These are phyloP conservation scores for Atherinomorus stipes DNA, from an alignment of 2,113 vertebrate species.

Conservation along the genomic window DNA sequence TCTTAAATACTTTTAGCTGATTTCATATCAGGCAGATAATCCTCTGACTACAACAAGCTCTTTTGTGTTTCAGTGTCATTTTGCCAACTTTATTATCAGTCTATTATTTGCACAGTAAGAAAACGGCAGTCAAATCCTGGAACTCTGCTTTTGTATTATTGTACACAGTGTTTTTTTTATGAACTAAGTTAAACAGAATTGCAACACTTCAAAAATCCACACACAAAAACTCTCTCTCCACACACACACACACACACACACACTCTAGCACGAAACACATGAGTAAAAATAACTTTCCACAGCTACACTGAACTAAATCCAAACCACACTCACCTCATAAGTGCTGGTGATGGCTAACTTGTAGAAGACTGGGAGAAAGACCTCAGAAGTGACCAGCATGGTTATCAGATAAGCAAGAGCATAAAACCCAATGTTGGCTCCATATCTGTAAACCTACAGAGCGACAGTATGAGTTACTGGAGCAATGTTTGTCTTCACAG, in stretches of 20 bases:
- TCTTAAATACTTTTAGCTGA: too few relatives aligned
- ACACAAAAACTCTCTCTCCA: too few relatives aligned
- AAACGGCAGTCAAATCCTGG: neutral
- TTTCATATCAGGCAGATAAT: neutral
- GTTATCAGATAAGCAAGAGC: slow-evolving; percentile 84
- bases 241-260: neutral
- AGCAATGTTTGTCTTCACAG: too few relatives aligned
- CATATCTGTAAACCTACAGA: slow-evolving; percentile 87
- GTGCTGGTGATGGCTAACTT: slow-evolving; percentile 92
- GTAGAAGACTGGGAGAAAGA: slow-evolving; percentile 96
- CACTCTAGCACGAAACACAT: too few relatives aligned
- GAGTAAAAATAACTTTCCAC: too few relatives aligned
- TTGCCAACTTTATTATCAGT: neutral
- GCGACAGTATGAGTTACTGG: neutral
- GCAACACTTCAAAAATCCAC: neutral
- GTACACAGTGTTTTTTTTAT: neutral
- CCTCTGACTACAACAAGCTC: neutral
- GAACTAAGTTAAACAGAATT: neutral
- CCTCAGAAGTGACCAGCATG: slow-evolving; percentile 87
- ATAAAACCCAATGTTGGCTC: slow-evolving; percentile 84
- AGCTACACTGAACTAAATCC: too few relatives aligned
- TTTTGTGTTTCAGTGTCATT: neutral
- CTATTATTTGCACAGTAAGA: slow-evolving; percentile 2
- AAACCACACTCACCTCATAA: slow-evolving; percentile 71
- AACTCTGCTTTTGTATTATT: neutral